Base-by-base conservation (phyloP, 2,888 invertebrate species). In the Geophilus truncorum region DNA sequence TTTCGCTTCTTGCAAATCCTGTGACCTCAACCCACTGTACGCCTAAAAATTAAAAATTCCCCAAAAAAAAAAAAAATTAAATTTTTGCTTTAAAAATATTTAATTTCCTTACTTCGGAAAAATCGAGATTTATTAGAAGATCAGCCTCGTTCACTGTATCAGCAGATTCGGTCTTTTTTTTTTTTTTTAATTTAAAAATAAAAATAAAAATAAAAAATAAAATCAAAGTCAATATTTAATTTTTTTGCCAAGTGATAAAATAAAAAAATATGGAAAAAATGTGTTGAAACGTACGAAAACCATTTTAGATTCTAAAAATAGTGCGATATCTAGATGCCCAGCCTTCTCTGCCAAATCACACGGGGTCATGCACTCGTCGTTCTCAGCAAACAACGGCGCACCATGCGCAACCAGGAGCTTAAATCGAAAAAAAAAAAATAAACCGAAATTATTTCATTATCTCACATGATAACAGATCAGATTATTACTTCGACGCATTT, bases 1-100 rank as follows among this genome's bases (percentile, higher is more conserved):
- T 86, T 92, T 92, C 40, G 91, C 91, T 86, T 92, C 92, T 85
- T 92, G 91, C 40, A 92, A 87, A 85, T 92, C 92, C 86, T 92
- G 91, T 81, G 91, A 90, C 80, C 91, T 86, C 81, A 92, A 86
- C 5, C 92, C 92, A 84, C 89, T 89, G 85, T 90, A 90, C n/a
- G 89, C 89, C 83, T 84, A 57, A 30, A 40, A 10, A 40, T 30
- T 21, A 10, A n/a, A 76, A 6, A 32, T n/a, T n/a, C n/a, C n/a
- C n/a, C n/a, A 36, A 12, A 21, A 28, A 15, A 18, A 21, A 51
- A 28, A 34, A 76, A 28, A 40, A 6, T 76, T 40, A 80, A 23
- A 34, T 21, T 30, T 30, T 30, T 30, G 15, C 7, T 34, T 12
- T 34, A 78, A 21, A 15, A n/a, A 18, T 18, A 5, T 7, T 18